Evolutionary conservation across 1,140 invertebrate species (phyloP).

Genomic region (Anadara kagoshimensis): DNA sequence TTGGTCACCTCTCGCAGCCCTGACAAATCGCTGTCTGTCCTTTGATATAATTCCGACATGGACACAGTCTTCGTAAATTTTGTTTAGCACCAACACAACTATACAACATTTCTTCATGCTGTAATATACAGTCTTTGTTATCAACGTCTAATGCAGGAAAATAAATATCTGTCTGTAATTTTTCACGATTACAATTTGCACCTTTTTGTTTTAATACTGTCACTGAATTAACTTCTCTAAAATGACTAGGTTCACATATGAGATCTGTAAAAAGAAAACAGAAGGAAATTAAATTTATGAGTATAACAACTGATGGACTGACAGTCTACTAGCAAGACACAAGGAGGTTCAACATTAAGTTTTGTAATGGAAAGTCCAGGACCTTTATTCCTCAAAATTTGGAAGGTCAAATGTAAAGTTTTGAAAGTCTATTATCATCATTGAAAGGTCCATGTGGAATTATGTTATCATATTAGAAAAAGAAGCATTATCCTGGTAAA

Average conservation of each 20-base stretch:
- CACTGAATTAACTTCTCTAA: slow-evolving; percentile 68
- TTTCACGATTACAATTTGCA: slow-evolving; percentile 48
- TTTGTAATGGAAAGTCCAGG: too few species aligned
- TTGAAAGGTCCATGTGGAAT: too few species aligned
- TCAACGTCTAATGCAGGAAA: slow-evolving; percentile 61
- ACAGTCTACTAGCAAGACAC: too few species aligned
- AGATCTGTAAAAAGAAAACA: slow-evolving; percentile 57
- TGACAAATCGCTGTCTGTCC: slow-evolving; percentile 71
- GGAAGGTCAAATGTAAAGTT: too few species aligned
- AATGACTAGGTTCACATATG: slow-evolving; percentile 73
- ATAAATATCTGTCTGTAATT: slow-evolving; percentile 59
- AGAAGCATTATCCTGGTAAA: too few species aligned
- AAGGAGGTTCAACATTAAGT: too few species aligned
- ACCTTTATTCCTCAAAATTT: too few species aligned
- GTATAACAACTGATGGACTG: too few species aligned
- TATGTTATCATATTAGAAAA: too few species aligned
- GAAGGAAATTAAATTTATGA: too few species aligned
- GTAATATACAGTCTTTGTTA: slow-evolving; percentile 65
- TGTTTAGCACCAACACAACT: slow-evolving; percentile 69
- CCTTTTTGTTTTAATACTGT: slow-evolving; percentile 42
- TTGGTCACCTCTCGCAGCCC: slow-evolving; percentile 59
- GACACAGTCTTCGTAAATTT: slow-evolving; percentile 68
- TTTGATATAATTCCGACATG: slow-evolving; percentile 72
- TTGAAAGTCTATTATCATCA: too few species aligned
- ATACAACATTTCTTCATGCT: slow-evolving; percentile 69